These are phyloP conservation scores for Chrysomela aeneicollis DNA, from an alignment of 2,888 invertebrate species.

Conservation along the genomic window DNA sequence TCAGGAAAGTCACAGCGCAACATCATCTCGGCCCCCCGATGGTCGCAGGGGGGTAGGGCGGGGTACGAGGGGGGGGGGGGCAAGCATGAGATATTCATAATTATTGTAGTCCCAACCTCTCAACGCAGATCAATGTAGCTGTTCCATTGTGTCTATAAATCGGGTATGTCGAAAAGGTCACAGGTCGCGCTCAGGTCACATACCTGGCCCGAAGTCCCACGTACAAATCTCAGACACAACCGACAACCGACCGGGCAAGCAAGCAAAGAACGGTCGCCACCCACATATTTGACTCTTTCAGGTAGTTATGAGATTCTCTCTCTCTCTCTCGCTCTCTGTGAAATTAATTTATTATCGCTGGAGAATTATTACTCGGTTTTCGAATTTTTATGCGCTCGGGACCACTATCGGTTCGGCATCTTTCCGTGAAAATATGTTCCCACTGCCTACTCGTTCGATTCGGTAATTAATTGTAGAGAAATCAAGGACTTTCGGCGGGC, in stretches of 20 bases:
- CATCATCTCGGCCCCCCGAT: no score
- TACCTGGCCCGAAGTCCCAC: conserved; percentile 51
- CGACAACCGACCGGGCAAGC: no score
- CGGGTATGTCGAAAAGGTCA: conserved; percentile 46
- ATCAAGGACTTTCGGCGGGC: no score
- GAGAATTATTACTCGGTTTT: not conserved
- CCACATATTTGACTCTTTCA: no score
- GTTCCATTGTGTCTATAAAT: conserved; percentile 41
- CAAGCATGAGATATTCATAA: not conserved
- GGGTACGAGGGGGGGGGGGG: no score
- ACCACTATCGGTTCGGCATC: not conserved
- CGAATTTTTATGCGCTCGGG: not conserved
- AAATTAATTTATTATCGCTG: conserved; percentile 17
- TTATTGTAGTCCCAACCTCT: not conserved
- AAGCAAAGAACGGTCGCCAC: conserved; percentile 42
- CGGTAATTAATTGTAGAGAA: no score
- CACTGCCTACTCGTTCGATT: no score
- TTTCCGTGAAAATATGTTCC: not conserved
- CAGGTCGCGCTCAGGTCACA: conserved; percentile 51
- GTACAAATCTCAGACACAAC: conserved; percentile 40
- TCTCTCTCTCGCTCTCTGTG: no score
- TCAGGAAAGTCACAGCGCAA: no score
- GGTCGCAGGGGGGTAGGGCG: no score
- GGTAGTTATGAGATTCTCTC: no score
- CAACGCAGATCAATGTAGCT: conserved; percentile 36